Percentiles rank a stretch among this genome's conserved stretches.
Evolutionary conservation across 2,888 invertebrate species (phyloP).

Genomic region (Troides oblongomaculatus): DNA sequence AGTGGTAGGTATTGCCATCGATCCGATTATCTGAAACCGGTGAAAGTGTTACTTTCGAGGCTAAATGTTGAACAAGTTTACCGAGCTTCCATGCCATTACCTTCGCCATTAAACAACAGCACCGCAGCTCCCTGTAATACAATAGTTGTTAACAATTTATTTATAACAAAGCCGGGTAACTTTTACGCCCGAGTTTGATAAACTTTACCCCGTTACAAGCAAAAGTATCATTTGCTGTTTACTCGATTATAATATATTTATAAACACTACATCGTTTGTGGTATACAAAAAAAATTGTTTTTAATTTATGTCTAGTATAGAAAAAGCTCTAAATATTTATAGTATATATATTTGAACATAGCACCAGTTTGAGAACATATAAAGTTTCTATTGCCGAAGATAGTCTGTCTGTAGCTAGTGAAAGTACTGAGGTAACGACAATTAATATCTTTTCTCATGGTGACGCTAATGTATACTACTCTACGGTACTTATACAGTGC

Average conservation of each 20-base stretch:
- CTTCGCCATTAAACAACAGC: conserved; percentile 27
- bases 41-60: conserved; percentile 42
- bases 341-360: too few relatives aligned
- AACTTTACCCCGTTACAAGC: not conserved
- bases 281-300: too few relatives aligned
- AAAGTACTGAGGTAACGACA: too few relatives aligned
- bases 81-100: conserved; percentile 31
- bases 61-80: conserved; percentile 31
- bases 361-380: too few relatives aligned
- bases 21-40: conserved; percentile 32
- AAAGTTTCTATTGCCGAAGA: too few relatives aligned
- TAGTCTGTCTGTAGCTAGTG: too few relatives aligned
- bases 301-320: too few relatives aligned
- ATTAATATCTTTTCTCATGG: too few relatives aligned
- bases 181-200: not conserved
- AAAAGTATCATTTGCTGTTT: not conserved
- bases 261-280: too few relatives aligned
- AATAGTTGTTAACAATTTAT: conserved; percentile 21
- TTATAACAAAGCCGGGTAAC: conserved; percentile 6
- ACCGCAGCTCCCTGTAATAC: conserved; percentile 28
- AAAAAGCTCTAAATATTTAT: too few relatives aligned
- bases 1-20: conserved; percentile 1
- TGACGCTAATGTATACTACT: too few relatives aligned
- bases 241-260: not conserved
- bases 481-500: too few relatives aligned